These are phyloP conservation scores for Caenorhabditis sp. DNA, from an alignment of 2,888 invertebrate genomes.

Conservation along the genomic window DNA sequence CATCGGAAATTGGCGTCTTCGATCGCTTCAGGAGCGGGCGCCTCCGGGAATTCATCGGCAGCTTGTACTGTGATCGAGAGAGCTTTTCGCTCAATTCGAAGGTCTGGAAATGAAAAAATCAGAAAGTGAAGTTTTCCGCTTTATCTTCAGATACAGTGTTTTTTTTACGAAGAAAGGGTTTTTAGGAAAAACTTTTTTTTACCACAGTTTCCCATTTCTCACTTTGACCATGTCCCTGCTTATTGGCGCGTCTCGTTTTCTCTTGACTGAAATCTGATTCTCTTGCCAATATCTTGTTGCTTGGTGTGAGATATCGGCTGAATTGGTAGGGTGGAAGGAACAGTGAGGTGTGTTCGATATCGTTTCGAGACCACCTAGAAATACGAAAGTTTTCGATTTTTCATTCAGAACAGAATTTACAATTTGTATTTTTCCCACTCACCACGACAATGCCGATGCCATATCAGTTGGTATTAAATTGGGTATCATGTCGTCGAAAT, in stretches of 20 bases:
- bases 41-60: conserved; percentile 60
- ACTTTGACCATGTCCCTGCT: conserved; percentile 64
- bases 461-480: conserved; percentile 59
- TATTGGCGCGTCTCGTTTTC: conserved; percentile 33
- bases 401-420: too few relatives aligned
- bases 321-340: conserved; percentile 68
- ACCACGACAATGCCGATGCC: conserved; percentile 58
- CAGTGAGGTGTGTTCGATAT: conserved; percentile 40
- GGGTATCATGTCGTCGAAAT: conserved; percentile 50
- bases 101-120: conserved; percentile 54
- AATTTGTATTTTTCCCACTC: too few relatives aligned
- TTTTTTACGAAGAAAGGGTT: too few relatives aligned
- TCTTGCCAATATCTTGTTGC: conserved; percentile 54
- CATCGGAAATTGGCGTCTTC: conserved; percentile 60
- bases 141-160: too few relatives aligned
- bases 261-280: conserved; percentile 54
- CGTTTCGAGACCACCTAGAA: conserved; percentile 63
- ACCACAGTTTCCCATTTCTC: too few relatives aligned
- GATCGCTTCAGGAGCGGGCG: conserved; percentile 57
- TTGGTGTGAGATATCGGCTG: conserved; percentile 63
- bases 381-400: conserved; percentile 71
- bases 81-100: conserved; percentile 65
- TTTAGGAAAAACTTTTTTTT: too few relatives aligned
- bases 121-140: too few relatives aligned
- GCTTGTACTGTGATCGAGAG: conserved; percentile 62